Evolutionary conservation across 53 echinoderm and acorn worm genomes (phyloP).

Genomic region (Mesocentrotus franciscanus): DNA sequence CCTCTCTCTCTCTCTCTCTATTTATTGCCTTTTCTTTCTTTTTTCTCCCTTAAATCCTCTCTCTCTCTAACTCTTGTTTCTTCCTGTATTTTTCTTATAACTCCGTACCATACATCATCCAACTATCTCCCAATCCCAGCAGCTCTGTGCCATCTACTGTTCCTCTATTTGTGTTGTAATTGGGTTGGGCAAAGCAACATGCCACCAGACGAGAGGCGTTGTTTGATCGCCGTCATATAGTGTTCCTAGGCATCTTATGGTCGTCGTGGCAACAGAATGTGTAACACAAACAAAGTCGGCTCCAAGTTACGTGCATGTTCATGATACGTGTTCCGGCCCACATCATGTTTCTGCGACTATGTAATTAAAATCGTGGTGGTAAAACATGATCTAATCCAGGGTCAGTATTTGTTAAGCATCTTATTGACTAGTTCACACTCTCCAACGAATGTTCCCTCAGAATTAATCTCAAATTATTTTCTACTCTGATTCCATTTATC

Average conservation of each 20-base stretch:
- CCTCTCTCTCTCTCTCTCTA: background rate
- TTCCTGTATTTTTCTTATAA: background rate
- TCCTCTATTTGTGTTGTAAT: constrained; percentile 56
- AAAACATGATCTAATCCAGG: constrained; percentile 28
- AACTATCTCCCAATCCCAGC: background rate
- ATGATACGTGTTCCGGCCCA: constrained; percentile 40
- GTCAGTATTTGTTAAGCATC: background rate
- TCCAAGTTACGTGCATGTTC: constrained; percentile 60
- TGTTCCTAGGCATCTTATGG: constrained; percentile 56
- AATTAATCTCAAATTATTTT: background rate
- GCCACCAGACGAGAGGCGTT: constrained; percentile 48
- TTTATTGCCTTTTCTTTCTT: background rate
- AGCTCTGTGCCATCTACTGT: background rate
- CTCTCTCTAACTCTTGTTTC: background rate
- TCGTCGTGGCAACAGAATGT: constrained; percentile 63
- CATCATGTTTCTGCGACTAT: constrained; percentile 45
- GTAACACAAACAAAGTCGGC: constrained; percentile 59
- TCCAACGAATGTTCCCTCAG: background rate
- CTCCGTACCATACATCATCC: constrained; percentile 22
- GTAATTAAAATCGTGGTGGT: constrained; percentile 52
- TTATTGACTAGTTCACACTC: constrained; percentile 28
- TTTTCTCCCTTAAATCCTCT: background rate
- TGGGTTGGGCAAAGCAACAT: constrained; percentile 62
- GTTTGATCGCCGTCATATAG: constrained; percentile 57
- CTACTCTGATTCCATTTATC: background rate